Percentiles rank a stretch among this genome's conserved stretches.
Evolutionary conservation across 1,140 invertebrate genomes (phyloP).

Genomic region (Caligus rogercresseyi): DNA sequence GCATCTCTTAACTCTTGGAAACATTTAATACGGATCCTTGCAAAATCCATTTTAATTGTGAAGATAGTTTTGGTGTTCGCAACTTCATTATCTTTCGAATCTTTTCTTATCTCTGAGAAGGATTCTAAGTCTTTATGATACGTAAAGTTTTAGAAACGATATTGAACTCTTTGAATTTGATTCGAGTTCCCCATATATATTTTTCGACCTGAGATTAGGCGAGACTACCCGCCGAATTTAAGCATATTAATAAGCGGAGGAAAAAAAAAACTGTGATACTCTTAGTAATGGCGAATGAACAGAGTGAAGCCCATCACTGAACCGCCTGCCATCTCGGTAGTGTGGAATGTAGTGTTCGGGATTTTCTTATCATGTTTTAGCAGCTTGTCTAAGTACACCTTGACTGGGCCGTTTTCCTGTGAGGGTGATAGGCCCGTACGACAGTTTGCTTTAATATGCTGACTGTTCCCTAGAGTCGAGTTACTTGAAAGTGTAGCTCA

Average conservation of each 20-base stretch:
- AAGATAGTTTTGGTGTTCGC: no score
- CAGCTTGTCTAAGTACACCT: slow-evolving; percentile 43
- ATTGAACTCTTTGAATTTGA: no score
- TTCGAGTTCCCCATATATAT: no score
- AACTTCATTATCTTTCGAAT: no score
- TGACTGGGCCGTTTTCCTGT: slow-evolving; percentile 45
- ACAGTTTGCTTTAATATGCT: slow-evolving; percentile 33
- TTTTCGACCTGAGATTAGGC: no score
- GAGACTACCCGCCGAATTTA: no score
- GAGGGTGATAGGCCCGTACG: slow-evolving; percentile 51
- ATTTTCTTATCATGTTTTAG: slow-evolving; percentile 29
- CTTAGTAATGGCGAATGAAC: slow-evolving; percentile 69
- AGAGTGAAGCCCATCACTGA: slow-evolving; percentile 51
- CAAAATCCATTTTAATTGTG: no score
- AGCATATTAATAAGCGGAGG: slow-evolving; percentile 78
- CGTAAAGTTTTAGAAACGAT: no score
- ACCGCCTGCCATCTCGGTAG: slow-evolving; percentile 30
- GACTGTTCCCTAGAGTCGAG: slow-evolving; percentile 49
- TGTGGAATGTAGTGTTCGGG: slow-evolving; percentile 48
- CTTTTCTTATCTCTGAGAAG: no score
- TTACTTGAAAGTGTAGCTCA: slow-evolving; percentile 67
- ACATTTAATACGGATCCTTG: no score
- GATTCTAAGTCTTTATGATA: no score
- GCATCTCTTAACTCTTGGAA: no score
- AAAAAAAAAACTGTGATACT: slow-evolving; percentile 80